phyloP scores from a whole-genome alignment of 2,113 vertebrate species.

The Podilymbus podiceps region DNA sequence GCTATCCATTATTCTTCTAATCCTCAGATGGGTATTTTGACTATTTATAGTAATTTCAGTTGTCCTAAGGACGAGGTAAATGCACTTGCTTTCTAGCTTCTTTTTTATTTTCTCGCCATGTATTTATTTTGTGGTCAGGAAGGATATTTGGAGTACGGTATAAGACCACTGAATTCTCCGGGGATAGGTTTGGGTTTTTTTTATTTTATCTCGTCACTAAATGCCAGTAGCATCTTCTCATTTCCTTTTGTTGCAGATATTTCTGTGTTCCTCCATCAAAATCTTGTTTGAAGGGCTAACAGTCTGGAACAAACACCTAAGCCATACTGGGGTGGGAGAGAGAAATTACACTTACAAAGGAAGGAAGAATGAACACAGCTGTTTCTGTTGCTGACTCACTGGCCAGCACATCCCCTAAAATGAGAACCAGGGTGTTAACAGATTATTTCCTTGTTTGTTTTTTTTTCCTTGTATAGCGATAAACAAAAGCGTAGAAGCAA shows the following conservation, averaged over 20 bases:
- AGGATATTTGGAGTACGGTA: not conserved
- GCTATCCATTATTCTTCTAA: not conserved
- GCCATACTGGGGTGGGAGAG: not conserved
- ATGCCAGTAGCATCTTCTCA: not conserved
- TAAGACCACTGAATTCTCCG: not conserved
- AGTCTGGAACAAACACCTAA: constrained; percentile 7
- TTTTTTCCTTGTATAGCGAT: accelerated
- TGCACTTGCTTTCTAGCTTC: not conserved
- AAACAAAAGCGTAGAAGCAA: not conserved
- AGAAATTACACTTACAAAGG: not conserved
- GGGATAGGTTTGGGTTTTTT: not conserved
- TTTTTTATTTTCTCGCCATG: not conserved
- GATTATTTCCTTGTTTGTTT: not conserved
- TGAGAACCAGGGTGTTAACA: not conserved
- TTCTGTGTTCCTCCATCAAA: not conserved
- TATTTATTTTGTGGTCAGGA: not conserved
- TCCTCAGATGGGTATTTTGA: not conserved
- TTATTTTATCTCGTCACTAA: not conserved
- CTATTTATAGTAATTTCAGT: not conserved
- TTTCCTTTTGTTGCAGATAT: not conserved
- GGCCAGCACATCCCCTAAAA: not conserved
- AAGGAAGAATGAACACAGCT: not conserved
- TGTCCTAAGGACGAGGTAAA: not conserved
- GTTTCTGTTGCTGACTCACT: not conserved
- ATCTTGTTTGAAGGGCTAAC: not conserved